A percentile compares a stretch with the other conserved stretches of the same genome.
phyloP scores from a whole-genome alignment of 2,888 invertebrate genomes.

The Camptogramma bilineatum region DNA sequence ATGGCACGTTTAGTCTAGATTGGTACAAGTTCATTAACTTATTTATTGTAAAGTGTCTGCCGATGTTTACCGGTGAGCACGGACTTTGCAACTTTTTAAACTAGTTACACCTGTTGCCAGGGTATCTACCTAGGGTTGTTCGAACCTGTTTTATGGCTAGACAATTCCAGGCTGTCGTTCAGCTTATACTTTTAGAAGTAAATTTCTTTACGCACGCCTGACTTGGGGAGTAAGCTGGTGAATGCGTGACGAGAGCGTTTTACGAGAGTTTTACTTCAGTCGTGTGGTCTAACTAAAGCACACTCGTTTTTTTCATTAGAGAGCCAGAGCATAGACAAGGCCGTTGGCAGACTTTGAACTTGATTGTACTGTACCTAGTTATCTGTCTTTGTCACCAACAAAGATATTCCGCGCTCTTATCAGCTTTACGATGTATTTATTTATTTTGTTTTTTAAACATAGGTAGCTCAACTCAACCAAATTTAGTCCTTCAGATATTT shows the following conservation, averaged over 20 bases:
- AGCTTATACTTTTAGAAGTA: conserved; percentile 48
- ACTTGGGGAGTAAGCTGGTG: too few species aligned
- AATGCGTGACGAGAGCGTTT: too few species aligned
- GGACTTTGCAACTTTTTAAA: conserved; percentile 27
- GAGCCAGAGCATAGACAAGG: conserved; percentile 33
- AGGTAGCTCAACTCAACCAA: background rate
- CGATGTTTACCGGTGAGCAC: conserved; percentile 32
- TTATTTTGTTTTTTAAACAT: background rate
- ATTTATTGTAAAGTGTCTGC: conserved; percentile 4
- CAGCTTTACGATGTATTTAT: conserved; percentile 3
- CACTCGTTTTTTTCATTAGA: conserved; percentile 54
- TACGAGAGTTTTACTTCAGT: too few species aligned
- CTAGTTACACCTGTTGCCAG: conserved; percentile 46
- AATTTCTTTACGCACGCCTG: too few species aligned
- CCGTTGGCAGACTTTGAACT: conserved; percentile 28
- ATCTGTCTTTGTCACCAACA: conserved; percentile 17
- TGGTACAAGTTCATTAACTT: conserved; percentile 18
- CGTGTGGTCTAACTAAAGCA: too few species aligned
- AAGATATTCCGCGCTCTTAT: conserved; percentile 1
- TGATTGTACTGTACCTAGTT: background rate
- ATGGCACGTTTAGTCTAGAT: background rate
- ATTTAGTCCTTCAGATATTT: background rate
- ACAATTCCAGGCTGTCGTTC: conserved; percentile 50
- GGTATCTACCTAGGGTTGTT: conserved; percentile 42
- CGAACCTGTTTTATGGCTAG: conserved; percentile 45